Conservation (phyloP, 2,113 vertebrate genomes). For the Pelobates fuscus region DNA sequence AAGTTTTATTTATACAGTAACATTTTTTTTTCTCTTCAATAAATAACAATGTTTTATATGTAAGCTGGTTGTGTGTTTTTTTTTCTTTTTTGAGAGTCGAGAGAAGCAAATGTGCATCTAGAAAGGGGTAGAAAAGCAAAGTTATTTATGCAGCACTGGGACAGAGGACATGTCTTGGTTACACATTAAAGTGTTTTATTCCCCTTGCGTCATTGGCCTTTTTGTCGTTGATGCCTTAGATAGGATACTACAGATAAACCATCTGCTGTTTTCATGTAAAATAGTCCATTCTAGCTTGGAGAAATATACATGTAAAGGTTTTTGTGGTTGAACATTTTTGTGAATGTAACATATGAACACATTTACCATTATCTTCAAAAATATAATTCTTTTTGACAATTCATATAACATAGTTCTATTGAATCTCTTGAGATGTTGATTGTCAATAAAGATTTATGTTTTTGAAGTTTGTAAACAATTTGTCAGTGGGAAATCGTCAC, state of each 20-base stretch:
- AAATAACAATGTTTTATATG: slow-evolving; percentile 41
- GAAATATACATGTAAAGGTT: neutral
- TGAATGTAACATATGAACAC: too few relatives aligned
- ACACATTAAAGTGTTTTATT: neutral
- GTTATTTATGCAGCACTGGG: neutral
- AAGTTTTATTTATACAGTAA: slow-evolving; percentile 44
- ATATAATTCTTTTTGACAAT: too few relatives aligned
- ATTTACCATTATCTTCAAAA: too few relatives aligned
- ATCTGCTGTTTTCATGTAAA: neutral
- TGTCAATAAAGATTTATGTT: too few relatives aligned
- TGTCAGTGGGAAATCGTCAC: too few relatives aligned
- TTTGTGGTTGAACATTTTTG: neutral
- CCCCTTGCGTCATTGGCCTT: neutral
- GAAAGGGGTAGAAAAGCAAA: slow-evolving; percentile 1
- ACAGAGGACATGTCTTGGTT: neutral
- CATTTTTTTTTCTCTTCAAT: slow-evolving; percentile 26
- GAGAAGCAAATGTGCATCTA: neutral
- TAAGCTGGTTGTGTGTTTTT: slow-evolving; percentile 6
- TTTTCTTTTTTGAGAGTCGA: slow-evolving; percentile 7
- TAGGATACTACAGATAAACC: neutral
- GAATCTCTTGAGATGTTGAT: too few relatives aligned
- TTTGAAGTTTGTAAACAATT: too few relatives aligned
- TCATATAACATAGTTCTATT: too few relatives aligned
- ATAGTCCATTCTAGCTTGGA: neutral
- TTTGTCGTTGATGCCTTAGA: neutral